Evolutionary conservation across 2,888 invertebrate genomes (phyloP).

Genomic region (Patella depressa): DNA sequence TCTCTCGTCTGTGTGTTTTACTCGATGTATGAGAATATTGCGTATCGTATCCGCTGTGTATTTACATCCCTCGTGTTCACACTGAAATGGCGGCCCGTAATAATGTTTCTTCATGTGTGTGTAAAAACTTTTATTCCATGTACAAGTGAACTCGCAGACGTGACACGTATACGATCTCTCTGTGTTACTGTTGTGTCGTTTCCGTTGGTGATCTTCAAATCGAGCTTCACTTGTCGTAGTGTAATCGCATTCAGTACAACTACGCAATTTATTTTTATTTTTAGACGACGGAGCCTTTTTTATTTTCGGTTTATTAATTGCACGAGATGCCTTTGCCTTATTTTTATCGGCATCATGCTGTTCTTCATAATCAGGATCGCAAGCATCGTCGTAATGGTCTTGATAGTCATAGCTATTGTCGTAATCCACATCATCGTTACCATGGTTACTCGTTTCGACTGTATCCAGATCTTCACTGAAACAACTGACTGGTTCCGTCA

Average conservation of each 20-base stretch:
- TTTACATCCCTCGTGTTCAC: slow-evolving; percentile 75
- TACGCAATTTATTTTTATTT: slow-evolving; percentile 21
- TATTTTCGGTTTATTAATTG: background rate
- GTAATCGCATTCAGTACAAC: slow-evolving; percentile 48
- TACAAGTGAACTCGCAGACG: slow-evolving; percentile 77
- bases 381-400: slow-evolving; percentile 23
- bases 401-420: slow-evolving; percentile 33
- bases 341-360: slow-evolving; percentile 22
- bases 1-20: slow-evolving; percentile 74
- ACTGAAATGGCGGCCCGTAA: slow-evolving; percentile 78
- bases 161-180: slow-evolving; percentile 72
- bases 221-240: slow-evolving; percentile 34
- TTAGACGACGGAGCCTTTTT: background rate
- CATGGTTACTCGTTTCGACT: slow-evolving; percentile 26
- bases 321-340: slow-evolving; percentile 17
- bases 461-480: slow-evolving; percentile 23
- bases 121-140: slow-evolving; percentile 77
- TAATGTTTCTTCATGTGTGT: slow-evolving; percentile 77
- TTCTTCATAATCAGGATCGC: slow-evolving; percentile 27
- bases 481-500: slow-evolving; percentile 23
- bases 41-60: slow-evolving; percentile 74
- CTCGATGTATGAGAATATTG: slow-evolving; percentile 76
- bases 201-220: slow-evolving; percentile 49
- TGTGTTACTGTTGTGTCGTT: slow-evolving; percentile 40
- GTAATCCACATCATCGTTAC: slow-evolving; percentile 42